Evolutionary conservation across 1,140 invertebrate species (phyloP).

Genomic region (Leptopilina boulardi): DNA sequence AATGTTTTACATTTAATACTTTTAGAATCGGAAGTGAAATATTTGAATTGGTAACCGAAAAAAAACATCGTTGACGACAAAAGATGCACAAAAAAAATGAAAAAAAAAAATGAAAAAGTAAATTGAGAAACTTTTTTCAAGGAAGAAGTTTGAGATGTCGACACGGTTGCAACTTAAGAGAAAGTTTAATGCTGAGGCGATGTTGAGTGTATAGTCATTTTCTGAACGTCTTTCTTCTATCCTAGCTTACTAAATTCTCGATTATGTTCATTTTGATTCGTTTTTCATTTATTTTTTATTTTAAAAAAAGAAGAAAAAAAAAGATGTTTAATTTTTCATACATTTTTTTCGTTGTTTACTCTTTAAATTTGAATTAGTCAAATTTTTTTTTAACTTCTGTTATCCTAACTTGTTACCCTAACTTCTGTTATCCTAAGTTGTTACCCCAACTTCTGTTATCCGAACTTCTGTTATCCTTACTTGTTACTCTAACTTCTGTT

Average conservation of each 20-base stretch:
- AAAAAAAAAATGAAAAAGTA: slow-evolving; percentile 13
- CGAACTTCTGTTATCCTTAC: no score
- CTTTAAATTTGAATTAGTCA: no score
- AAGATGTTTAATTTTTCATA: no score
- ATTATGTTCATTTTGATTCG: not conserved
- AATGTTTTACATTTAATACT: not conserved
- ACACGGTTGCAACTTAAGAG: slow-evolving; percentile 58
- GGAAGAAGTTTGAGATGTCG: slow-evolving; percentile 54
- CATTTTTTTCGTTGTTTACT: not conserved
- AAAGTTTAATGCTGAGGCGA: slow-evolving; percentile 45
- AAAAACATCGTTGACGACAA: not conserved
- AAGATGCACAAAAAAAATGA: not conserved
- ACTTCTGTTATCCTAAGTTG: no score
- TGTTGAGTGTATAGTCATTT: slow-evolving; percentile 18
- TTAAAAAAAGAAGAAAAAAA: no score
- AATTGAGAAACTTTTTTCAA: slow-evolving; percentile 63
- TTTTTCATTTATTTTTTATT: not conserved
- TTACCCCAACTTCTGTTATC: no score
- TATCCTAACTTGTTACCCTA: no score
- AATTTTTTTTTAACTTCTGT: no score
- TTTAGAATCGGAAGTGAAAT: not conserved
- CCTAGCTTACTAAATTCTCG: not conserved
- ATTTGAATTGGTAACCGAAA: slow-evolving; percentile 2
- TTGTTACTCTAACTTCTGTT: no score
- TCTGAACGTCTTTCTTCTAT: not conserved